Evolutionary conservation across 2,113 vertebrate genomes (phyloP).

Genomic region (Dryoscopus gambensis): DNA sequence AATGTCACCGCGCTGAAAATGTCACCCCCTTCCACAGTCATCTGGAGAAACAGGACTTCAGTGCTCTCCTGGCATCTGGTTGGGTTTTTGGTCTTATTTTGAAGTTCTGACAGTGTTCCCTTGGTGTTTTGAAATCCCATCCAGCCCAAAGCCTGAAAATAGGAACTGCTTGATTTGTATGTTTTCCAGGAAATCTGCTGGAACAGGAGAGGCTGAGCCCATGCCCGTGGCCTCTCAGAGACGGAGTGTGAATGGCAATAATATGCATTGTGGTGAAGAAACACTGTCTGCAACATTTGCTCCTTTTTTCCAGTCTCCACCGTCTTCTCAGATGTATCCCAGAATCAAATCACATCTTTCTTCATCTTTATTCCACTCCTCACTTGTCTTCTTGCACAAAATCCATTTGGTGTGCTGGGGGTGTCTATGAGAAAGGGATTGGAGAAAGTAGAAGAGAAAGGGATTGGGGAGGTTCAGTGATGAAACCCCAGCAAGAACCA

Average conservation of each 20-base stretch:
- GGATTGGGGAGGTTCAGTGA: not conserved
- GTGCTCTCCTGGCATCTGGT: not conserved
- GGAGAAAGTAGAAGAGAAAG: not conserved
- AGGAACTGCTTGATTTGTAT: not conserved
- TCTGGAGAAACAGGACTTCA: not conserved
- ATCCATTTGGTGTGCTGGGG: not conserved
- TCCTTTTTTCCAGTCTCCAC: not conserved
- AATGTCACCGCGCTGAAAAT: conserved; percentile 4
- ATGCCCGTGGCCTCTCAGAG: not conserved
- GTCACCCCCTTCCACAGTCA: not conserved
- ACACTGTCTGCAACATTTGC: not conserved
- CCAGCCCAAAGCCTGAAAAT: not conserved
- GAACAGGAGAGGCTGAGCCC: not conserved
- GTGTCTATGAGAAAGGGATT: not conserved
- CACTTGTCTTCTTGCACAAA: not conserved
- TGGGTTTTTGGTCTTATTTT: not conserved
- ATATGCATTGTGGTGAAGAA: not conserved
- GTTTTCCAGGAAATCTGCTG: not conserved
- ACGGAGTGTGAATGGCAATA: not conserved
- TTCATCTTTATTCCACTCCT: not conserved
- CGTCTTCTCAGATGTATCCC: not conserved
- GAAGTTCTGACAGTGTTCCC: not conserved
- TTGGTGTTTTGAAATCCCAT: not conserved
- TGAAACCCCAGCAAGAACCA: not conserved
- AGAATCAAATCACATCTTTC: not conserved